Evolutionary conservation across 2,797 vertebrate genomes (phyloP).

Genomic region (Sternarchorhynchus goeldii): DNA sequence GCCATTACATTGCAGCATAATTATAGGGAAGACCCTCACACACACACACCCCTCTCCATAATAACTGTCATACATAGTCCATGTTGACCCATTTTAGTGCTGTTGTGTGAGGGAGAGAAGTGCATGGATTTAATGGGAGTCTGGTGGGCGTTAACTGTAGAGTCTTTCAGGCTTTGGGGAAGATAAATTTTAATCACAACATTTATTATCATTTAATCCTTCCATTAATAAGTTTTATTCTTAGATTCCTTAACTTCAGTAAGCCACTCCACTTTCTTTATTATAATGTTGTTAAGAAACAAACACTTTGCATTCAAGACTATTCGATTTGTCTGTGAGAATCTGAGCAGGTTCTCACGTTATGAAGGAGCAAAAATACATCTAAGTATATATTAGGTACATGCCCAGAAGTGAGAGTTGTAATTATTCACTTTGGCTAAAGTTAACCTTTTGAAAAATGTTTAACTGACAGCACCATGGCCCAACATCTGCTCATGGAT

Average conservation of each 20-base stretch:
- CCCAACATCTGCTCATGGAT: not conserved
- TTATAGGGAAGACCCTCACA: conserved; percentile 1
- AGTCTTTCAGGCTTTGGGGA: conserved; percentile 23
- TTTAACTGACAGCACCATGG: not conserved
- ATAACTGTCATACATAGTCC: conserved; percentile 26
- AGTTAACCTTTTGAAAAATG: not conserved
- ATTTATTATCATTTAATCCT: conserved; percentile 42
- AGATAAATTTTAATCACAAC: conserved; percentile 39
- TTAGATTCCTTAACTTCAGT: not conserved
- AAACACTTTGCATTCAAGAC: conserved; percentile 1
- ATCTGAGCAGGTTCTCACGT: not conserved
- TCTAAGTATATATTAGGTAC: not conserved
- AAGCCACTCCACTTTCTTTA: not conserved
- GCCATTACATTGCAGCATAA: conserved; percentile 25
- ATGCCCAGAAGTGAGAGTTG: too few relatives aligned
- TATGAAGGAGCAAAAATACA: not conserved
- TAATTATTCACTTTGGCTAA: not conserved
- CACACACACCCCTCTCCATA: not conserved
- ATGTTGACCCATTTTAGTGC: conserved; percentile 23
- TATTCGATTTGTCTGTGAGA: not conserved
- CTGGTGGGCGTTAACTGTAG: conserved; percentile 27
- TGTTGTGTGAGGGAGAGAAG: conserved; percentile 18
- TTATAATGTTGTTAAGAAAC: conserved; percentile 2
- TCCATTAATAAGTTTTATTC: conserved; percentile 1
- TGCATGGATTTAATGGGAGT: conserved; percentile 34